phyloP scores from a whole-genome alignment of 2,888 invertebrate species.

The Gasteruption jaculator region DNA sequence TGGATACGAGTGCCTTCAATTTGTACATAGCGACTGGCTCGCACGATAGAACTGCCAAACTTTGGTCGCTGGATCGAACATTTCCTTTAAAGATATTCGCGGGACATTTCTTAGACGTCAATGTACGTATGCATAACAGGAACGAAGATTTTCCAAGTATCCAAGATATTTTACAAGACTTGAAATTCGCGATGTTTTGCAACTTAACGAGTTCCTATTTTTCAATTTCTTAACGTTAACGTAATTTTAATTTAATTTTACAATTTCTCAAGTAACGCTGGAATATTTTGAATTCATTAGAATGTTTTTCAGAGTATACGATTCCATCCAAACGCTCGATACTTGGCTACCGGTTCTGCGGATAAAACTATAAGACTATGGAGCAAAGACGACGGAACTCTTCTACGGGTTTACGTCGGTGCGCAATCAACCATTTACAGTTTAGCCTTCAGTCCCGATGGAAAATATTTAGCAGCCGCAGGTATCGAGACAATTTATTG shows the following conservation, averaged over 20 bases:
- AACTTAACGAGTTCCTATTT: constrained; percentile 2
- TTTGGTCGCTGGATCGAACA: constrained; percentile 79
- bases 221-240: constrained; percentile 1
- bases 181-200: background rate
- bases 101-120: constrained; percentile 85
- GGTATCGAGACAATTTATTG: constrained; percentile 60
- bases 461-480: constrained; percentile 78
- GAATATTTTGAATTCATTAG: constrained; percentile 1
- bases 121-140: constrained; percentile 59
- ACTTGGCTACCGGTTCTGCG: constrained; percentile 85
- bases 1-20: constrained; percentile 66
- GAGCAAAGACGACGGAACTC: constrained; percentile 77
- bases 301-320: constrained; percentile 64
- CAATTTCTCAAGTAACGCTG: constrained; percentile 1
- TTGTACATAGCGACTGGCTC: constrained; percentile 74
- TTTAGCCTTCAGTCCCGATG: constrained; percentile 80
- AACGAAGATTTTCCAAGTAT: constrained; percentile 5
- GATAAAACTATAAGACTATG: constrained; percentile 86
- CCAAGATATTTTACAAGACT: background rate
- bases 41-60: constrained; percentile 72
- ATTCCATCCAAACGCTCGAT: constrained; percentile 89
- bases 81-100: constrained; percentile 80
- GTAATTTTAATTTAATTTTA: constrained; percentile 10
- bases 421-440: constrained; percentile 72
- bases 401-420: constrained; percentile 75